A percentile compares a stretch with the other conserved stretches of the same genome.
phyloP scores from a whole-genome alignment of 1,140 invertebrate genomes.

The Telenomus remus region DNA sequence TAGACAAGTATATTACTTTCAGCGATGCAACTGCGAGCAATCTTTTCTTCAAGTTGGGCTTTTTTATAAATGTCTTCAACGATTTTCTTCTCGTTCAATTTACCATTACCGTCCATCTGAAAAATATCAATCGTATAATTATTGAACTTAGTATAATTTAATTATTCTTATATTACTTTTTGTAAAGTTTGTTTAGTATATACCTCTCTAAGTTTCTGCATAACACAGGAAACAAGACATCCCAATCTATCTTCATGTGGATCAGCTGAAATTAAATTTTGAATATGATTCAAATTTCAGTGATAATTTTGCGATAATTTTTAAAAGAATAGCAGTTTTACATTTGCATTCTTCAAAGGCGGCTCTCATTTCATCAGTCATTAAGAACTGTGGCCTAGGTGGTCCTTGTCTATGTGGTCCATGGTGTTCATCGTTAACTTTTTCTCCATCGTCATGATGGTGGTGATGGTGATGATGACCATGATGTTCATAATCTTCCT shows the following conservation, averaged over 20 bases:
- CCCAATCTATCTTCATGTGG: background rate
- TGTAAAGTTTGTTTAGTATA: constrained; percentile 5
- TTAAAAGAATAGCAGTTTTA: too few species aligned
- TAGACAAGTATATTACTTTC: constrained; percentile 17
- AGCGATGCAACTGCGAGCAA: constrained; percentile 31
- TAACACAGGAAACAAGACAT: constrained; percentile 12
- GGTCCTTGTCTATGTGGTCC: too few species aligned
- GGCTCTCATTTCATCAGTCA: too few species aligned
- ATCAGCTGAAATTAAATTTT: too few species aligned
- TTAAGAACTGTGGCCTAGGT: too few species aligned
- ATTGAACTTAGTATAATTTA: background rate
- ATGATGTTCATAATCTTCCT: too few species aligned
- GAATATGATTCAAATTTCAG: background rate
- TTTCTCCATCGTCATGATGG: too few species aligned
- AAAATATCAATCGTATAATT: background rate
- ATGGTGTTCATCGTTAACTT: too few species aligned
- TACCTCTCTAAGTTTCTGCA: constrained; percentile 27
- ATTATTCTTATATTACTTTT: background rate
- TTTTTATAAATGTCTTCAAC: constrained; percentile 17
- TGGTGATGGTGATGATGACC: too few species aligned
- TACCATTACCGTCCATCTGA: constrained; percentile 24
- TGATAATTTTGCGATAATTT: too few species aligned
- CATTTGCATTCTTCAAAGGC: too few species aligned
- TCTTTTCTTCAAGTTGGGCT: constrained; percentile 22
- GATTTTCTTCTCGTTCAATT: constrained; percentile 32